Percentiles rank a stretch among this genome's conserved stretches.
Evolutionary conservation across 2,113 vertebrate species (phyloP).

Genomic region (Microtus richardsoni): DNA sequence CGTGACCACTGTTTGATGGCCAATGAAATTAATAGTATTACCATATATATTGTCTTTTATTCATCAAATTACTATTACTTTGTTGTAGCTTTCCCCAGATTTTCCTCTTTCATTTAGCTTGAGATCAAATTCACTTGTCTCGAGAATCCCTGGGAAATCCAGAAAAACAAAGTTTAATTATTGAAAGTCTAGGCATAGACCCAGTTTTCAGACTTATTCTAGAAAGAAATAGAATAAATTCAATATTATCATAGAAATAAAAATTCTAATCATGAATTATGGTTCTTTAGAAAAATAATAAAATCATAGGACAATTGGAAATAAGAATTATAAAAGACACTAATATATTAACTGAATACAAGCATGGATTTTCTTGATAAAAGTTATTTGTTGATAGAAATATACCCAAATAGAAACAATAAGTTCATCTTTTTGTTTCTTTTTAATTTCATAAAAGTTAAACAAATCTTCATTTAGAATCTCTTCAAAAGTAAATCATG

Average conservation of each 20-base stretch:
- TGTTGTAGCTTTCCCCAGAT: background rate
- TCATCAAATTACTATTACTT: background rate
- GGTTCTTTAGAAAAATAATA: conserved; percentile 31
- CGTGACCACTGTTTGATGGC: background rate
- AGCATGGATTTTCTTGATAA: conserved; percentile 4
- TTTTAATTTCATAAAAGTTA: conserved; percentile 36
- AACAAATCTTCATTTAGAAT: conserved; percentile 24
- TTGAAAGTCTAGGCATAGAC: conserved; percentile 16
- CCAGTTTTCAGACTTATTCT: conserved; percentile 19
- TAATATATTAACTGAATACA: conserved; percentile 35
- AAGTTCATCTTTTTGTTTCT: background rate
- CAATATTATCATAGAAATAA: background rate
- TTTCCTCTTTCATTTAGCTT: conserved; percentile 14
- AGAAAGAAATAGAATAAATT: background rate
- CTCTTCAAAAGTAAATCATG: background rate
- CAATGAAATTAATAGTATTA: background rate
- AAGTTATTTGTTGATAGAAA: background rate
- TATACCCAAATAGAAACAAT: background rate
- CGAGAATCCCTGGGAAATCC: background rate
- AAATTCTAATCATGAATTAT: background rate
- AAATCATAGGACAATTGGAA: background rate
- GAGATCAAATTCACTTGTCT: background rate
- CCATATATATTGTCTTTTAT: background rate
- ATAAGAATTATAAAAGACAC: background rate
- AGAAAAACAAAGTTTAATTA: conserved; percentile 20